phyloP scores from a whole-genome alignment of 2,797 vertebrate species.

The Myotis daubentonii region DNA sequence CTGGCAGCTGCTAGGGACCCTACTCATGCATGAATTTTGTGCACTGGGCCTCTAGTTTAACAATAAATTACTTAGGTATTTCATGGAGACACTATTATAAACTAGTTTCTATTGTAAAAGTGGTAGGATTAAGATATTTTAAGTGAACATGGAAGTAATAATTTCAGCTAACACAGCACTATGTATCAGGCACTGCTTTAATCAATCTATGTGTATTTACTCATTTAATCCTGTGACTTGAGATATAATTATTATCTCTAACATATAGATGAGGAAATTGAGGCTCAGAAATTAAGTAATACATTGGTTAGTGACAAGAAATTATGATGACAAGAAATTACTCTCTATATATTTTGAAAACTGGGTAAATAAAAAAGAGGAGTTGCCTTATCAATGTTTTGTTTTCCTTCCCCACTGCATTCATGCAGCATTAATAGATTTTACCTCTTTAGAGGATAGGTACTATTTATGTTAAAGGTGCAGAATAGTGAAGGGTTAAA shows the following conservation, averaged over 20 bases:
- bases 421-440: not conserved
- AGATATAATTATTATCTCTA: not conserved
- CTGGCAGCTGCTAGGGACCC: too few species aligned
- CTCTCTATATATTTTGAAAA: not conserved
- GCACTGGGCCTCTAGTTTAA: not conserved
- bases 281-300: constrained; percentile 1
- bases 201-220: not conserved
- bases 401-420: not conserved
- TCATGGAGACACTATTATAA: not conserved
- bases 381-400: not conserved
- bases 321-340: too few species aligned
- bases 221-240: not conserved
- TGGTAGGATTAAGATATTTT: not conserved
- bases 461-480: not conserved
- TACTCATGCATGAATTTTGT: too few species aligned
- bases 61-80: not conserved
- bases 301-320: not conserved
- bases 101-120: not conserved
- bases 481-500: not conserved
- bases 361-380: not conserved
- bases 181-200: not conserved
- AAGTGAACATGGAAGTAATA: constrained; percentile 26
- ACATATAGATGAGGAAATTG: not conserved
- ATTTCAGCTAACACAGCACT: not conserved
- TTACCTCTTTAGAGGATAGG: not conserved